Evolutionary conservation across 2,113 vertebrate genomes (phyloP).

Genomic region (Gymnarchus niloticus): DNA sequence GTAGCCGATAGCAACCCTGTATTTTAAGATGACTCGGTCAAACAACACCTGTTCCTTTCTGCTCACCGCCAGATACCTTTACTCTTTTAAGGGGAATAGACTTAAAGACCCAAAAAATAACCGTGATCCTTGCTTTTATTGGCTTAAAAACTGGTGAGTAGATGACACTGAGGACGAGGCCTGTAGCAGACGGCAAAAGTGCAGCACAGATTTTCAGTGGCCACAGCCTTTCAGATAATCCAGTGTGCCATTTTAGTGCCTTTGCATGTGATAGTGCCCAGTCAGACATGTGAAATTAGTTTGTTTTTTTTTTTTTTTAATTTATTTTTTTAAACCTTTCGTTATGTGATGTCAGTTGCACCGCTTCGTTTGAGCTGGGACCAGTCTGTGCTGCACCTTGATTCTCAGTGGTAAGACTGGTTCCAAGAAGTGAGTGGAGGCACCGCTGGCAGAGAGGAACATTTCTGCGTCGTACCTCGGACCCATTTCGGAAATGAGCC

Average conservation of each 20-base stretch:
- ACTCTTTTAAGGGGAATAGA: not conserved
- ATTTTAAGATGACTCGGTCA: slow-evolving; percentile 1
- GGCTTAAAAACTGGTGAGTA: not conserved
- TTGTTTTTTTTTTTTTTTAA: not conserved
- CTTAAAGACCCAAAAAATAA: too few species aligned
- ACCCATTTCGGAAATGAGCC: slow-evolving; percentile 43
- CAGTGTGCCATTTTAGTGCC: not conserved
- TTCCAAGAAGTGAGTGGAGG: too few species aligned
- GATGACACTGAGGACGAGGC: not conserved
- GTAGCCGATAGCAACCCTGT: not conserved
- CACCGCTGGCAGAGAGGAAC: slow-evolving; percentile 24
- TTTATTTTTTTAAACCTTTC: not conserved
- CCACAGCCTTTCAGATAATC: not conserved
- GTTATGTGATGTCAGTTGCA: not conserved
- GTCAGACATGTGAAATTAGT: not conserved
- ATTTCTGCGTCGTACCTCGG: slow-evolving; percentile 44
- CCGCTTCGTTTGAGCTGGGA: not conserved
- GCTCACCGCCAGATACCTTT: not conserved
- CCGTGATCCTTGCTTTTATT: not conserved
- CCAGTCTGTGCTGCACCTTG: too few species aligned
- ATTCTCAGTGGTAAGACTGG: too few species aligned
- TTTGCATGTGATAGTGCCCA: not conserved
- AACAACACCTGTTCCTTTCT: not conserved
- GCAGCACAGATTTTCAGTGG: not conserved
- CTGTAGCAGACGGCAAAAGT: not conserved